A percentile compares a stretch with the other conserved stretches of the same genome.
Evolutionary conservation across 2,888 invertebrate species (phyloP).

Genomic region (Clunio marinus): DNA sequence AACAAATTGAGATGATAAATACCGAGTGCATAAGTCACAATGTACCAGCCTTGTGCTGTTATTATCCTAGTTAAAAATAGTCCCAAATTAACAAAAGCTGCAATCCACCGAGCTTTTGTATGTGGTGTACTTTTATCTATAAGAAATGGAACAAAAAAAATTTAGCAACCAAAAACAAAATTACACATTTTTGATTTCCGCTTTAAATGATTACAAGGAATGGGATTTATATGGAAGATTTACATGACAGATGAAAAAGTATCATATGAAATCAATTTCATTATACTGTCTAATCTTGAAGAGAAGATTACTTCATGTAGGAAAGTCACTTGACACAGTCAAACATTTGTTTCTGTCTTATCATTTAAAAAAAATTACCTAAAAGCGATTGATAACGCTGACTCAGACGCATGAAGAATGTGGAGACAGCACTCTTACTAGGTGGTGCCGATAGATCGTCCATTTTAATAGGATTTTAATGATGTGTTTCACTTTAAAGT

Average conservation of each 20-base stretch:
- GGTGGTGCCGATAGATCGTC: slow-evolving; percentile 27
- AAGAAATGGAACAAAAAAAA: slow-evolving; percentile 57
- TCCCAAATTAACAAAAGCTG: slow-evolving; percentile 64
- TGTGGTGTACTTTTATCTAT: slow-evolving; percentile 85
- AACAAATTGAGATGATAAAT: slow-evolving; percentile 99
- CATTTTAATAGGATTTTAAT: background rate
- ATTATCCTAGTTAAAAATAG: slow-evolving; percentile 77
- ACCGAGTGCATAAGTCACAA: slow-evolving; percentile 96
- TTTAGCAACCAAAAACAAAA: background rate
- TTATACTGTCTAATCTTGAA: no score
- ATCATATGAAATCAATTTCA: no score
- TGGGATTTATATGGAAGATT: no score
- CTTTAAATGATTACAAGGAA: background rate
- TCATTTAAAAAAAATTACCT: slow-evolving; percentile 12
- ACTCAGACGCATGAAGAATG: slow-evolving; percentile 50
- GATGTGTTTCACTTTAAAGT: no score
- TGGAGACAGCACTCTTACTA: slow-evolving; percentile 46
- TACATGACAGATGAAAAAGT: no score
- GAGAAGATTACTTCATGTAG: no score
- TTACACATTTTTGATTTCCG: background rate
- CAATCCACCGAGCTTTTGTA: slow-evolving; percentile 72
- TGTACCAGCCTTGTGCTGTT: slow-evolving; percentile 97
- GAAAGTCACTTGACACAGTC: no score
- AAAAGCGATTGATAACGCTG: slow-evolving; percentile 43
- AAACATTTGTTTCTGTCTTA: no score